Percentiles rank a stretch among this genome's conserved stretches.
These are phyloP conservation scores for Ptilorrhoa leucosticta DNA, from an alignment of 2,113 vertebrate genomes.

Conservation along the genomic window DNA sequence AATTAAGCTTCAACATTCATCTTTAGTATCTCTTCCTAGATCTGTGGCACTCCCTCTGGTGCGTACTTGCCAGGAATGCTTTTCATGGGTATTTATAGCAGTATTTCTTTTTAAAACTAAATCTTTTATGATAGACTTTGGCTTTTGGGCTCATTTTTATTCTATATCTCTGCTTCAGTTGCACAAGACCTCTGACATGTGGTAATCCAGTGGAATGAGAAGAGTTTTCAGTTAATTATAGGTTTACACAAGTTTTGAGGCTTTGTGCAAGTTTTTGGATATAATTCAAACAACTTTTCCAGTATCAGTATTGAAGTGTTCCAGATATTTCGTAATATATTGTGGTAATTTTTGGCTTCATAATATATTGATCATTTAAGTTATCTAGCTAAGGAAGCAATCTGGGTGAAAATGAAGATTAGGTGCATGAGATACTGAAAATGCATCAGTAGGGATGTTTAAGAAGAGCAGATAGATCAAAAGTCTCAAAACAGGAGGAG, in stretches of 20 bases:
- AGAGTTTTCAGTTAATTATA: not conserved
- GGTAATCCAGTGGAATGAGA: not conserved
- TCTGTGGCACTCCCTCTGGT: constrained; percentile 39
- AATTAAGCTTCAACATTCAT: constrained; percentile 40
- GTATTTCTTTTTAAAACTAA: not conserved
- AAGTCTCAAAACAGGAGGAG: not conserved
- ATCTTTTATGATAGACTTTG: constrained; percentile 30
- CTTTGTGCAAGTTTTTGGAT: not conserved
- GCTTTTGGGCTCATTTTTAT: constrained; percentile 33
- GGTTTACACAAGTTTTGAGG: not conserved
- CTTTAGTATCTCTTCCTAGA: constrained; percentile 30
- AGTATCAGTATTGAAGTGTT: not conserved
- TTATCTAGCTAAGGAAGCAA: not conserved
- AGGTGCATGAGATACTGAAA: not conserved
- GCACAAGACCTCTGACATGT: constrained; percentile 4
- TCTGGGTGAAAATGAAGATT: not conserved
- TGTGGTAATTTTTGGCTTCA: not conserved
- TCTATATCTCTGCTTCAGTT: constrained; percentile 7
- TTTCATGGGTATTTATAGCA: constrained; percentile 48
- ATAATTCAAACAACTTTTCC: not conserved
- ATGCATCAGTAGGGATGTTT: not conserved
- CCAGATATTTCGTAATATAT: not conserved
- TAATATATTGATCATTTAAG: not conserved
- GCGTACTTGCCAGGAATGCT: constrained; percentile 29
- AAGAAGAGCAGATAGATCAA: not conserved